A percentile compares a stretch with the other conserved stretches of the same genome.
Conservation (phyloP, 1,140 invertebrate genomes). For the Drosophila triauraria region DNA sequence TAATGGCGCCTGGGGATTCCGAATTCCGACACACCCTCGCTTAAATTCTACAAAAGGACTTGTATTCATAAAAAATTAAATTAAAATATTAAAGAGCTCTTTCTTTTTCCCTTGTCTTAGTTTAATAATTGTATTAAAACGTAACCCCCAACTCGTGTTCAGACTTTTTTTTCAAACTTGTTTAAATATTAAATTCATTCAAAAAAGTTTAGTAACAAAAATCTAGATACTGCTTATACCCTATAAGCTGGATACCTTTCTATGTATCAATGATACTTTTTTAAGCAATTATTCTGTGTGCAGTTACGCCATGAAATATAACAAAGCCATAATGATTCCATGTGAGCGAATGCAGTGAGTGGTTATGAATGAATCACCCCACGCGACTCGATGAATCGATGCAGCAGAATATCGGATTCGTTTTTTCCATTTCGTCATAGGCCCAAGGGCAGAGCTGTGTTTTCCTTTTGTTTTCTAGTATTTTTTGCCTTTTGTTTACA, state of each 20-base stretch:
- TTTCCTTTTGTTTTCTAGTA: conserved; percentile 15
- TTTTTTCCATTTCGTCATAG: conserved; percentile 38
- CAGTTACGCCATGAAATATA: conserved; percentile 11
- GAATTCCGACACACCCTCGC: no score
- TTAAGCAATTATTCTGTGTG: not conserved
- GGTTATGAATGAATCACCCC: conserved; percentile 44
- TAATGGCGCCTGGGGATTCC: not conserved
- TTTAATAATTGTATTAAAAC: no score
- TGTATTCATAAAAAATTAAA: no score
- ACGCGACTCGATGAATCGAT: conserved; percentile 50
- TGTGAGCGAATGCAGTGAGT: conserved; percentile 17
- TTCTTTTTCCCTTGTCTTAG: no score
- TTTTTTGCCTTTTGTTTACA: conserved; percentile 58
- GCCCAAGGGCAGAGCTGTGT: conserved; percentile 25
- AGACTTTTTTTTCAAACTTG: no score
- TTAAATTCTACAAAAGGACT: no score
- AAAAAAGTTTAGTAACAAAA: not conserved
- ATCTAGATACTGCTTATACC: no score
- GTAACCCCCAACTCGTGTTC: no score
- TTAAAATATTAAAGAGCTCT: no score
- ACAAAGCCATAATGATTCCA: conserved; percentile 4
- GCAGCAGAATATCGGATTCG: conserved; percentile 31
- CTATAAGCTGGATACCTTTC: no score
- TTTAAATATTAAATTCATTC: not conserved
- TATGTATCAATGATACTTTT: no score